A percentile compares a stretch with the other conserved stretches of the same genome.
Conservation (phyloP, 2,797 vertebrate species). For the Helicolenus hilgendorfi region DNA sequence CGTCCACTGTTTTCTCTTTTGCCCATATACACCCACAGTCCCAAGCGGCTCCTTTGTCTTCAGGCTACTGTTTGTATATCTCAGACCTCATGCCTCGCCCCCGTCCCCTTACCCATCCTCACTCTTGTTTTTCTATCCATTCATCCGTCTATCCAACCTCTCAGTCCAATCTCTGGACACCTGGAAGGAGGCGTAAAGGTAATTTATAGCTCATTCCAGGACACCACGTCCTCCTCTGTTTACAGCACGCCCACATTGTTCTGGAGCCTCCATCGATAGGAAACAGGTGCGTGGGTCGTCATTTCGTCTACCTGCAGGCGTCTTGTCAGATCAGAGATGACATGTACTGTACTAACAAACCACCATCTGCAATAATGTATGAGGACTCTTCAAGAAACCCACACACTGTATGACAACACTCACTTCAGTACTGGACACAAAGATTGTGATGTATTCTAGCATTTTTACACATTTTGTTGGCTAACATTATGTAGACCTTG, state of each 20-base stretch:
- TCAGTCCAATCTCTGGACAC: slow-evolving; percentile 46
- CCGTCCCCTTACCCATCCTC: not conserved
- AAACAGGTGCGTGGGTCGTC: slow-evolving; percentile 52
- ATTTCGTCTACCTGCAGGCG: slow-evolving; percentile 66
- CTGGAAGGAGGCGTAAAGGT: slow-evolving; percentile 27
- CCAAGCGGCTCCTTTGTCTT: slow-evolving; percentile 56
- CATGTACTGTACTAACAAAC: slow-evolving; percentile 20
- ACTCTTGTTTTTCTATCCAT: slow-evolving; percentile 21
- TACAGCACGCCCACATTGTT: slow-evolving; percentile 67
- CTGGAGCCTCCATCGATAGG: slow-evolving; percentile 36
- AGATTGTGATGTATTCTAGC: not conserved
- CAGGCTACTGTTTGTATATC: slow-evolving; percentile 36
- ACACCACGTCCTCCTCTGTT: slow-evolving; percentile 34
- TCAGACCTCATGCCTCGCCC: slow-evolving; percentile 5
- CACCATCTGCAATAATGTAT: slow-evolving; percentile 20
- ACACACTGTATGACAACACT: not conserved
- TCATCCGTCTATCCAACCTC: not conserved
- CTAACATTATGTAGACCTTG: not conserved
- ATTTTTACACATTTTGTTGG: not conserved
- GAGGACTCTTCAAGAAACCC: not conserved
- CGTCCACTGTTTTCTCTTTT: slow-evolving; percentile 35
- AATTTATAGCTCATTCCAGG: slow-evolving; percentile 62
- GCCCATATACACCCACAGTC: slow-evolving; percentile 47
- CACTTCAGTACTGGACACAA: not conserved
- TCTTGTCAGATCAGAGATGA: slow-evolving; percentile 58